Percentiles rank a stretch among this genome's conserved stretches.
These are phyloP conservation scores for Liasis olivaceus DNA, from an alignment of 2,797 vertebrate genomes.

Conservation along the genomic window DNA sequence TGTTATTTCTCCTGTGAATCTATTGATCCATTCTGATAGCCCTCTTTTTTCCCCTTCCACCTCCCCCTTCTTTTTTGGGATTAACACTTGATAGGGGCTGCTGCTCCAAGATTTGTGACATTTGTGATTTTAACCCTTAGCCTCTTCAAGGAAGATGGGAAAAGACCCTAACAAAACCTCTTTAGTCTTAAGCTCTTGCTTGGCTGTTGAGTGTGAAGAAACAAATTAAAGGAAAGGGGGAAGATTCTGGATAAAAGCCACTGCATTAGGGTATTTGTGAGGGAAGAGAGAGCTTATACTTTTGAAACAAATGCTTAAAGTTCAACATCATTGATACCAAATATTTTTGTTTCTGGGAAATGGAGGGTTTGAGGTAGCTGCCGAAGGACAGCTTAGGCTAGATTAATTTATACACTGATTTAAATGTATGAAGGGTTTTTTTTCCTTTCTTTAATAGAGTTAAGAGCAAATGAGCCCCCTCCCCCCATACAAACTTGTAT, in stretches of 20 bases:
- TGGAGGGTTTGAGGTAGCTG: not conserved
- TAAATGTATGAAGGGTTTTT: not conserved
- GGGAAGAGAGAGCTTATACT: not conserved
- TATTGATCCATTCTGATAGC: slow-evolving; percentile 73
- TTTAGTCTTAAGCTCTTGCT: slow-evolving; percentile 20
- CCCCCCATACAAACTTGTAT: not conserved
- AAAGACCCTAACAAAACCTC: slow-evolving; percentile 19
- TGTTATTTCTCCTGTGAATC: slow-evolving; percentile 77
- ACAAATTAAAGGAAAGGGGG: not conserved
- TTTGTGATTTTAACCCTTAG: slow-evolving; percentile 72
- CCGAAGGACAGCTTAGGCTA: fast-evolving
- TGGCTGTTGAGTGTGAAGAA: slow-evolving; percentile 30
- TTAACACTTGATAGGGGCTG: slow-evolving; percentile 68
- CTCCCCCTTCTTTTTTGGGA: slow-evolving; percentile 47
- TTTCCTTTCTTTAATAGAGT: fast-evolving
- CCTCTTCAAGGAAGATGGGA: not conserved
- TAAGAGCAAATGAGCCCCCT: not conserved
- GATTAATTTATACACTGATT: not conserved
- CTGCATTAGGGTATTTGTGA: not conserved
- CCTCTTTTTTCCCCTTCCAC: slow-evolving; percentile 48
- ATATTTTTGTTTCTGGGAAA: not conserved
- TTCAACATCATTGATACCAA: fast-evolving
- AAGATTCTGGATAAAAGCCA: not conserved
- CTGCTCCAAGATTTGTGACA: slow-evolving; percentile 60
- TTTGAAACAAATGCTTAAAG: not conserved